These are phyloP conservation scores for Colletes collaris DNA, from an alignment of 2,888 invertebrate species.

Conservation along the genomic window DNA sequence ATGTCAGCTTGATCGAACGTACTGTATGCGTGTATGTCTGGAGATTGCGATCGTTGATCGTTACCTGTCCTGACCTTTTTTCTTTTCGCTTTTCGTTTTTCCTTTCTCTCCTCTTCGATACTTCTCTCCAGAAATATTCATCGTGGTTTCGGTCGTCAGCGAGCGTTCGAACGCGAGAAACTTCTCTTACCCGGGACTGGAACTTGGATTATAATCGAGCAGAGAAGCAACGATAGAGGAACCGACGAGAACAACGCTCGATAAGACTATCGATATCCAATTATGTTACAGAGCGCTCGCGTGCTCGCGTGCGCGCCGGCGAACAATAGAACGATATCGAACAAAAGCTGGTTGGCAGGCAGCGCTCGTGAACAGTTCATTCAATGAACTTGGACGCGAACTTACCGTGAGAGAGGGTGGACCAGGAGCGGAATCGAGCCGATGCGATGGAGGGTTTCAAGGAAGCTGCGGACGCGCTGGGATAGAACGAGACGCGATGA, in stretches of 20 bases:
- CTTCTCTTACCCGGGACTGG: not conserved
- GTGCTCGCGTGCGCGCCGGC: too few relatives aligned
- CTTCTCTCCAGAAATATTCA: conserved; percentile 24
- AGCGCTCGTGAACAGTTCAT: conserved; percentile 31
- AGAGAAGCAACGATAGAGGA: not conserved
- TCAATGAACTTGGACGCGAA: conserved; percentile 23
- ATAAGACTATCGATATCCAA: conserved; percentile 43
- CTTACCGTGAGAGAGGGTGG: not conserved
- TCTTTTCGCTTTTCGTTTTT: not conserved
- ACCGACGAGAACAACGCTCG: conserved; percentile 15
- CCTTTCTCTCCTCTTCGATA: conserved; percentile 1
- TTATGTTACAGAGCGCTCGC: not conserved
- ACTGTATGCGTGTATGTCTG: too few relatives aligned
- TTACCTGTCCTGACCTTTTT: not conserved
- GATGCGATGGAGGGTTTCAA: too few relatives aligned
- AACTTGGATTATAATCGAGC: conserved; percentile 13
- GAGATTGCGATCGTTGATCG: too few relatives aligned
- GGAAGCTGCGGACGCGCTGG: not conserved
- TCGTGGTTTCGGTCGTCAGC: not conserved
- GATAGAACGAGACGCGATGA: not conserved
- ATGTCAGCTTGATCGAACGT: too few relatives aligned
- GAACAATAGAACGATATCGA: conserved; percentile 38
- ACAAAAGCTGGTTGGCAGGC: conserved; percentile 28
- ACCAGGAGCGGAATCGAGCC: too few relatives aligned
- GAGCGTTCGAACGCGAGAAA: conserved; percentile 7